phyloP scores from a whole-genome alignment of 1,140 invertebrate genomes.

The Homalodisca vitripennis region DNA sequence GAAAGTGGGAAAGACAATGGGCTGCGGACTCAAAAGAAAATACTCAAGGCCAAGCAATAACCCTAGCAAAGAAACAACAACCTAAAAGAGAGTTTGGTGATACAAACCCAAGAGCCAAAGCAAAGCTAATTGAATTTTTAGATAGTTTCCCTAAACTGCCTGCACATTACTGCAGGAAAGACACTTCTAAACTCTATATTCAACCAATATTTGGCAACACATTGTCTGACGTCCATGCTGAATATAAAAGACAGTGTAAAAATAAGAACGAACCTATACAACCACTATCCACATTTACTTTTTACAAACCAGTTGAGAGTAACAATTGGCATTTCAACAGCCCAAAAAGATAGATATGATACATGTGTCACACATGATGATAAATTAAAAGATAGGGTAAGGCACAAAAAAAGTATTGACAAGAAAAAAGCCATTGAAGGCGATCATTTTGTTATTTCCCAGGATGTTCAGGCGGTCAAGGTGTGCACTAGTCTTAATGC shows the following conservation, averaged over 20 bases:
- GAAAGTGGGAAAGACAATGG: background rate
- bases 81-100: background rate
- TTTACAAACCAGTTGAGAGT: constrained; percentile 28
- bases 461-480: constrained; percentile 49
- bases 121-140: constrained; percentile 6
- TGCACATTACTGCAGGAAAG: constrained; percentile 17
- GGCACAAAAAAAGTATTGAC: constrained; percentile 39
- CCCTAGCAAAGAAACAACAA: background rate
- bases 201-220: constrained; percentile 1
- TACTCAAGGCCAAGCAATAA: background rate
- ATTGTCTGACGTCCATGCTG: background rate
- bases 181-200: constrained; percentile 17
- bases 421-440: constrained; percentile 38
- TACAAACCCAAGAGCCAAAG: background rate
- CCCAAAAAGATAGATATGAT: constrained; percentile 43
- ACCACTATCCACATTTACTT: constrained; percentile 8
- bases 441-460: constrained; percentile 40
- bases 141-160: too few species aligned
- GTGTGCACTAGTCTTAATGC: constrained; percentile 45
- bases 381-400: constrained; percentile 36
- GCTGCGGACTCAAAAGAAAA: background rate
- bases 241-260: constrained; percentile 5
- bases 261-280: background rate
- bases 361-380: constrained; percentile 38
- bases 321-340: constrained; percentile 35